Base-by-base conservation (phyloP, 2,888 invertebrate species). In the Lamellibrachia satsuma region DNA sequence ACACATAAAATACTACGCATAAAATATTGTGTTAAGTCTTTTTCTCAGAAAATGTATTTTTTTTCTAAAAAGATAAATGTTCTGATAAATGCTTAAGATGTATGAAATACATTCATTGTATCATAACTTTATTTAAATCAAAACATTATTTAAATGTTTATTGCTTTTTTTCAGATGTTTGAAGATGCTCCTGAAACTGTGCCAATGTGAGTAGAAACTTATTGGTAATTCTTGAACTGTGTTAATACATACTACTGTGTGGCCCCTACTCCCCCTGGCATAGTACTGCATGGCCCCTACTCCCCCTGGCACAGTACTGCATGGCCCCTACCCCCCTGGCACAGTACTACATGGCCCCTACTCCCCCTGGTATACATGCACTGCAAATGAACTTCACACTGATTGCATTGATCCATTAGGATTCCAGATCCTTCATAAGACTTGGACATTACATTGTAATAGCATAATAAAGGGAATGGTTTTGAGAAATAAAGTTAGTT, bases 131-230 rank as follows among this genome's bases (percentile, higher is more conserved):
- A 75, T 15, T 6, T 22, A n/a, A 75, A 22, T 75, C 39, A 39
- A 22, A 22, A 3, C 3, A 75, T 75, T n/a, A 75, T 15, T 6
- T 22, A n/a, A 75, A 22, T 75, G 75, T 22, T 75, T 75, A 55
- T 9, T 55, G 55, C 7, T 52, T 52, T 91, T 22, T 92, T 92
- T 15, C 92, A 93, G 93, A 27, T 39, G 7, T 93, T 93, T 92
- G 92, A 93, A 90, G 93, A 93, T 92, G 93, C 93, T 52, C 55
- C n/a, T 11, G 93, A 93, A 92, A 60, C 90, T 39, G 92, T 93
- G 4, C 92, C 93, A 6, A 57, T 93, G 93, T 93, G 91, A 93
- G 93, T 93, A 92, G 4, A 39, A 91, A 8, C 15, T 27, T 90
- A 52, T 75, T 22, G 15, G 60, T 39, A 39, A 91, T 52, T 90